phyloP scores from a whole-genome alignment of 37 sponge, comb jelly and placozoan species.

The Petrosia ficiformis region DNA sequence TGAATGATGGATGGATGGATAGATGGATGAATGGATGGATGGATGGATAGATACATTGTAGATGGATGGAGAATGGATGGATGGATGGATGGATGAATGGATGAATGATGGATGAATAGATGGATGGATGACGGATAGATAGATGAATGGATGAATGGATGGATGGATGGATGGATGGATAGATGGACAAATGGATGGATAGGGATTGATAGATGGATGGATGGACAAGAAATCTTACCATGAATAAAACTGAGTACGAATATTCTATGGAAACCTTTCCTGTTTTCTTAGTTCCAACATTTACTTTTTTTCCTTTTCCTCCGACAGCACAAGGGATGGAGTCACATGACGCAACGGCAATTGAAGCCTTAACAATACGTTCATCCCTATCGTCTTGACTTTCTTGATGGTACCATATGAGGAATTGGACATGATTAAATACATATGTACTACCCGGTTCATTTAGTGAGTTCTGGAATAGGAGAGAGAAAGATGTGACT shows the following conservation, averaged over 20 bases:
- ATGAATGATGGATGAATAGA: too few relatives aligned
- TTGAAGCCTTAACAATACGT: constrained; percentile 44
- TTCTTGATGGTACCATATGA: constrained; percentile 73
- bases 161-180: too few relatives aligned
- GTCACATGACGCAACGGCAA: constrained; percentile 48
- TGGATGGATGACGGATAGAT: too few relatives aligned
- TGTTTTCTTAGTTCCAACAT: constrained; percentile 8
- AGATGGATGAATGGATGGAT: too few relatives aligned
- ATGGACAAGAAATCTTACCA: constrained; percentile 49
- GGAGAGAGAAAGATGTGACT: background rate
- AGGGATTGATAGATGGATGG: too few relatives aligned
- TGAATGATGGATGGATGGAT: too few relatives aligned
- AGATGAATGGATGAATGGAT: too few relatives aligned
- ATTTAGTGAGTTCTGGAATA: constrained; percentile 16
- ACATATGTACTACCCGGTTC: constrained; percentile 58
- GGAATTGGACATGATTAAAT: constrained; percentile 85
- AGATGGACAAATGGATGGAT: too few relatives aligned
- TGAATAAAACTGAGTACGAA: constrained; percentile 78
- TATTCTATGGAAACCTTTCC: constrained; percentile 55
- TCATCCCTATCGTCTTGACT: constrained; percentile 39
- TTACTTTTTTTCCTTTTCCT: constrained; percentile 15
- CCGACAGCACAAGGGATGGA: constrained; percentile 14
- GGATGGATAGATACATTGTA: too few relatives aligned
- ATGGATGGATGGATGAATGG: too few relatives aligned
- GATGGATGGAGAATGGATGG: too few relatives aligned